Evolutionary conservation across 2,888 invertebrate genomes (phyloP).

Genomic region (Thysanoteuthis rhombus): DNA sequence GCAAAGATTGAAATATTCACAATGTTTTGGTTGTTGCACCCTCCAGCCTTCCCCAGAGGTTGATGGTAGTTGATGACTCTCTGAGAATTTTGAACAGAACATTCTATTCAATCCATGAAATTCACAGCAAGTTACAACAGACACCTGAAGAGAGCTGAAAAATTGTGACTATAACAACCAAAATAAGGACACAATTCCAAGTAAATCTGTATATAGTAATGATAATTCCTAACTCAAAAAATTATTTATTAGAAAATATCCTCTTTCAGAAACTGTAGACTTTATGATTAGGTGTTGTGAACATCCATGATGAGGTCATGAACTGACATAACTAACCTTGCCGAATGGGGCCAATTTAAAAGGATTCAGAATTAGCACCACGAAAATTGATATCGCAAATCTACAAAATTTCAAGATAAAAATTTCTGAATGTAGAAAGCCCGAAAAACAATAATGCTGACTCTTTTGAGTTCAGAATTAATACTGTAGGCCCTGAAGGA

Average conservation of each 20-base stretch:
- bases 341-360: neutral
- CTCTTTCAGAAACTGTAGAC: neutral
- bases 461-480: neutral
- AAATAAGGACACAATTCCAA: too few species aligned
- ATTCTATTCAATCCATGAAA: too few species aligned
- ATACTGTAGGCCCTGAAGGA: neutral
- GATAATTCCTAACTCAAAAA: too few species aligned
- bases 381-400: neutral
- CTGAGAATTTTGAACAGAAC: too few species aligned
- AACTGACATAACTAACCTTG: neutral
- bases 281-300: neutral
- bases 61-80: too few species aligned
- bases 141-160: too few species aligned
- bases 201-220: too few species aligned
- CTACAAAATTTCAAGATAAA: neutral
- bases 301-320: neutral
- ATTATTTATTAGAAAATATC: neutral
- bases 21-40: too few species aligned
- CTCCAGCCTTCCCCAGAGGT: too few species aligned
- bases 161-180: too few species aligned
- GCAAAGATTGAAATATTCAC: neutral
- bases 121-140: too few species aligned
- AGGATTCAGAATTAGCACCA: neutral
- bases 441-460: neutral
- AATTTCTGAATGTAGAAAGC: neutral